phyloP scores from a whole-genome alignment of 2,113 vertebrate genomes.

The Psammodynastes pulverulentus region DNA sequence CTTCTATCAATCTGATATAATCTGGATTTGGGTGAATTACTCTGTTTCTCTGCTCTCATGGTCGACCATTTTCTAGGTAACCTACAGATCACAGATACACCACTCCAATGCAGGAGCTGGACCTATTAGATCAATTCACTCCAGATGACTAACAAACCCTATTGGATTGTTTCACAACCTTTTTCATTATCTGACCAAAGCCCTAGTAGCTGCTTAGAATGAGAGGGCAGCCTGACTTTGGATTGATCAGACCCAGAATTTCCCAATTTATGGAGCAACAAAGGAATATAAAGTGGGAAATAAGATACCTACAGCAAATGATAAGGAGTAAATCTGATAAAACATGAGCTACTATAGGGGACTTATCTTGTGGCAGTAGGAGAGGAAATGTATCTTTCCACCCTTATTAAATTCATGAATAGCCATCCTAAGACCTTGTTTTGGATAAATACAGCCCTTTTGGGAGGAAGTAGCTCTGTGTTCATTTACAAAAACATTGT shows the following conservation, averaged over 20 bases:
- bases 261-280: not conserved
- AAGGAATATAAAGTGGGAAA: not conserved
- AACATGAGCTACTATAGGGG: not conserved
- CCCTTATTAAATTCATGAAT: not conserved
- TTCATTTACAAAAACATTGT: not conserved
- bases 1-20: not conserved
- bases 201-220: not conserved
- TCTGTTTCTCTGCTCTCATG: not conserved
- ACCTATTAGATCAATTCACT: not conserved
- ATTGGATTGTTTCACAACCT: not conserved
- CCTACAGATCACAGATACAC: not conserved
- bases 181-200: not conserved
- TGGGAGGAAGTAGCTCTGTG: not conserved
- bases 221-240: not conserved
- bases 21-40: not conserved
- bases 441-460: not conserved
- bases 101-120: not conserved
- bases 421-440: not conserved
- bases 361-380: not conserved
- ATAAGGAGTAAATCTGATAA: not conserved
- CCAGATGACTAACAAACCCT: not conserved
- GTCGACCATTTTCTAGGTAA: not conserved
- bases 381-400: not conserved
- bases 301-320: not conserved
- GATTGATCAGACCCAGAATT: not conserved